Evolutionary conservation across 2,113 vertebrate genomes (phyloP).

Genomic region (Progne subis): DNA sequence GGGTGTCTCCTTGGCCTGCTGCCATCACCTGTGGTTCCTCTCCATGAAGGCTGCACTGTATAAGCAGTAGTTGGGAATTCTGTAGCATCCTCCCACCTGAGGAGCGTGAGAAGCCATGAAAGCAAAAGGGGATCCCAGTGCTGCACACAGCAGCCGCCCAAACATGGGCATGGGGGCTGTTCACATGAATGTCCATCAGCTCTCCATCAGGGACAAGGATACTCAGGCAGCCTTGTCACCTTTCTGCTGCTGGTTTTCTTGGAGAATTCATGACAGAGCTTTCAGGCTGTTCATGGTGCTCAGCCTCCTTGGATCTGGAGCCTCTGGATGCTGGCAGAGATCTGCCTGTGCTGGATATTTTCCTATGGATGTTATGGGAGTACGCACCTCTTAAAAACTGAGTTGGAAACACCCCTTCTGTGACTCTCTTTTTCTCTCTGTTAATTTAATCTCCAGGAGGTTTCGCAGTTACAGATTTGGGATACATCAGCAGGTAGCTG

Average conservation of each 20-base stretch:
- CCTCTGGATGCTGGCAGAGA: not conserved
- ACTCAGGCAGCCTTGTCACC: not conserved
- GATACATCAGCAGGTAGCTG: not conserved
- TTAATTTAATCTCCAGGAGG: not conserved
- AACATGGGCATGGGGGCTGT: not conserved
- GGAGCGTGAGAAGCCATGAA: not conserved
- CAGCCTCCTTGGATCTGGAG: not conserved
- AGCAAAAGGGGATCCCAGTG: not conserved
- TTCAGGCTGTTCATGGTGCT: not conserved
- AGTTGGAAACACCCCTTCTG: not conserved
- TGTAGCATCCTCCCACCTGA: not conserved
- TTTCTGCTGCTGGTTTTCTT: not conserved
- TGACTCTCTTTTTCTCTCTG: not conserved
- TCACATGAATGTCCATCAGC: not conserved
- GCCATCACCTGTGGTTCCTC: not conserved
- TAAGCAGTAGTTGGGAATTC: not conserved
- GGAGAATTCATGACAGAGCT: not conserved
- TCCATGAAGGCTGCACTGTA: not conserved
- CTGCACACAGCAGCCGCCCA: rapidly evolving
- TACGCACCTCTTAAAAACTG: not conserved
- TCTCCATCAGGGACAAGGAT: not conserved
- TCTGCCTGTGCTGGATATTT: not conserved
- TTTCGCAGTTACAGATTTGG: not conserved
- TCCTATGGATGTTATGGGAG: not conserved
- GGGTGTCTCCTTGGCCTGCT: not conserved